Conservation (phyloP, 2,113 vertebrate genomes). For the Tupaia tana region DNA sequence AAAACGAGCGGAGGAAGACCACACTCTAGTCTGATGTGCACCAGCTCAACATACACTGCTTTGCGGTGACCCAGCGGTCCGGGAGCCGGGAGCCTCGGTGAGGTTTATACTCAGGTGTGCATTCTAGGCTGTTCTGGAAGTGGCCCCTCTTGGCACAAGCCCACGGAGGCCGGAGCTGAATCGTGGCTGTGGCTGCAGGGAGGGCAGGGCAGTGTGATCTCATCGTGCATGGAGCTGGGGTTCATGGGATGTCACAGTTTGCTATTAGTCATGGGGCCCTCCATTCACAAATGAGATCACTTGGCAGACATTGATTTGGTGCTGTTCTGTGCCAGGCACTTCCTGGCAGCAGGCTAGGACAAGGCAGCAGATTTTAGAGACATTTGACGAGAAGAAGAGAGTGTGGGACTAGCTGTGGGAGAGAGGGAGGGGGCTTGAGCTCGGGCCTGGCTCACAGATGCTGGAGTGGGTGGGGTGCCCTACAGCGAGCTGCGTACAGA, state of each 20-base stretch:
- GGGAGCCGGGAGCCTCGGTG: neutral
- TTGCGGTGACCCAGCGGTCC: neutral
- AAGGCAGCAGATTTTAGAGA: neutral
- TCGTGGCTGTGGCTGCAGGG: neutral
- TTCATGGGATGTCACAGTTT: neutral
- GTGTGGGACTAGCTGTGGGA: neutral
- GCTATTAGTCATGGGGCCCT: neutral
- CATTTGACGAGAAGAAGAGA: neutral
- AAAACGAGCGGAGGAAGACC: neutral
- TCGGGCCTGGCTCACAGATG: neutral
- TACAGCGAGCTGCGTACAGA: no score
- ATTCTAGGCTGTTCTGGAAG: neutral
- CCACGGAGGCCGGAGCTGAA: neutral
- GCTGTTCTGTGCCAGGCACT: neutral
- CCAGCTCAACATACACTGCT: neutral
- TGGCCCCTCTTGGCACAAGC: neutral
- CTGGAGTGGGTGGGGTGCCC: no score
- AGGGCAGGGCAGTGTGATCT: neutral
- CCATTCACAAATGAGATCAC: neutral
- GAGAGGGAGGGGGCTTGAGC: rapidly evolving
- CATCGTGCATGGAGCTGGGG: neutral
- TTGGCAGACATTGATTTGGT: neutral
- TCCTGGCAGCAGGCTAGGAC: neutral
- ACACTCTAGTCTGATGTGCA: neutral
- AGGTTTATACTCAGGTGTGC: neutral